Evolutionary conservation across 2,113 vertebrate genomes (phyloP), one percentile per base, ranked within the genome.

Genomic region (Actenoides hombroni): DNA sequence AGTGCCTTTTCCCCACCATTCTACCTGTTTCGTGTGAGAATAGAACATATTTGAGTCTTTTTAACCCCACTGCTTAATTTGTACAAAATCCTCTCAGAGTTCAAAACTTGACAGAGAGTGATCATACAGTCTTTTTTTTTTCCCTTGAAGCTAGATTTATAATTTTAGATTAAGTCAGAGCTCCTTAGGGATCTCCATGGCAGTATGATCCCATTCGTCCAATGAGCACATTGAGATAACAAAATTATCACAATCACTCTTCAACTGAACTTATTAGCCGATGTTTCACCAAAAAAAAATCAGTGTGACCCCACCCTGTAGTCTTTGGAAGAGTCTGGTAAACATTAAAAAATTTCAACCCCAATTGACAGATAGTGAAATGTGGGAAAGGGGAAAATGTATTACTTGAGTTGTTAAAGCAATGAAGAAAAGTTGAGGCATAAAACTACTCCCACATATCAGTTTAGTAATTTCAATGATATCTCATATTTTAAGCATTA

Each of bases 371-470:
- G 35, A 37, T 1, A 67, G 8, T 13, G 10, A 94, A 71, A 20
- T 21, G 15, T 67, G 1, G 4, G 17, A 53, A 78, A 76, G 35
- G 16, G 26, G 31, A 74, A 91, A 70, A 13, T 0, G 0, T 4
- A 3, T 76, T 71, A 19, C 0, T 1, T 21, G 4, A 57, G 14
- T 23, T 65, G 5, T 74, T 42, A 21, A 78, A 74, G 17, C 7
- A 83, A 83, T 20, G 8, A 74, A 77, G 39, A 86, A 80, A 63
- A 35, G 11, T 7, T 73, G 54, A 69, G 20, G 20, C 18, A 28
- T 33, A 74, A 69, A 53, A 24, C 1, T 24, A 35, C 10, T 73
- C 8, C 19, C 9, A 42, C 2, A 7, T 51, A 40, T 21, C 23
- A 82, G 10, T 6, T 44, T 49, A 67, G 16, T 26, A 48, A 16